Conservation (phyloP, 2,888 invertebrate species). For the Hirtodrosophila cameraria region DNA sequence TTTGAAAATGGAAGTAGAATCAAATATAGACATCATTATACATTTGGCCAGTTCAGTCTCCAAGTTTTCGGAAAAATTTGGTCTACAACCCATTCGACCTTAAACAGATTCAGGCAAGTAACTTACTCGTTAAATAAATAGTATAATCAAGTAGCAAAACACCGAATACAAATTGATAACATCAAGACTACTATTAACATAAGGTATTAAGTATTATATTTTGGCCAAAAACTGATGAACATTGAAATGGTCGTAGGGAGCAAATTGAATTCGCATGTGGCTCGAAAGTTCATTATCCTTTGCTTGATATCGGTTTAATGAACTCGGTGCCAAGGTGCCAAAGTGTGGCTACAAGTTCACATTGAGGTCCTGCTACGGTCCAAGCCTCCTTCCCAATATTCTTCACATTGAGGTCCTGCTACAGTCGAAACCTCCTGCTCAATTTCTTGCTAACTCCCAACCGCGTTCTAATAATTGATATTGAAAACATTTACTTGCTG, state of each 20-base stretch:
- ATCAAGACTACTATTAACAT: conserved; percentile 30
- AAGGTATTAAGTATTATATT: conserved; percentile 40
- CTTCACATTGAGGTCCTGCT: conserved; percentile 14
- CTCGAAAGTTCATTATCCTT: conserved; percentile 67
- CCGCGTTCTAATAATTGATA: conserved; percentile 65
- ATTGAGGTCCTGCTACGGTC: neutral
- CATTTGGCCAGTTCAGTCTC: no score
- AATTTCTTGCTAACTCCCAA: neutral
- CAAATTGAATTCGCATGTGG: conserved; percentile 43
- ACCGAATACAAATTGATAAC: no score
- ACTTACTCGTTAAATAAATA: no score
- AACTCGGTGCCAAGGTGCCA: conserved; percentile 64
- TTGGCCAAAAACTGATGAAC: conserved; percentile 59
- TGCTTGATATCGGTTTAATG: conserved; percentile 61
- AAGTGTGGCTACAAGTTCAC: conserved; percentile 50
- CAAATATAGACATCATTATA: no score
- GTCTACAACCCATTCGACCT: no score
- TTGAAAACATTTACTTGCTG: conserved; percentile 61
- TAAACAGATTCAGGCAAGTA: no score
- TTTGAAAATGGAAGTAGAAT: no score
- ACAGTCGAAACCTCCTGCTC: neutral
- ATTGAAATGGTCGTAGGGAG: conserved; percentile 57
- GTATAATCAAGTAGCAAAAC: no score
- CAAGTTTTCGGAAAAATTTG: no score
- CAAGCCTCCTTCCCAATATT: neutral